phyloP scores from a whole-genome alignment of 2,113 vertebrate genomes.

The Ctenodactylus gundi region DNA sequence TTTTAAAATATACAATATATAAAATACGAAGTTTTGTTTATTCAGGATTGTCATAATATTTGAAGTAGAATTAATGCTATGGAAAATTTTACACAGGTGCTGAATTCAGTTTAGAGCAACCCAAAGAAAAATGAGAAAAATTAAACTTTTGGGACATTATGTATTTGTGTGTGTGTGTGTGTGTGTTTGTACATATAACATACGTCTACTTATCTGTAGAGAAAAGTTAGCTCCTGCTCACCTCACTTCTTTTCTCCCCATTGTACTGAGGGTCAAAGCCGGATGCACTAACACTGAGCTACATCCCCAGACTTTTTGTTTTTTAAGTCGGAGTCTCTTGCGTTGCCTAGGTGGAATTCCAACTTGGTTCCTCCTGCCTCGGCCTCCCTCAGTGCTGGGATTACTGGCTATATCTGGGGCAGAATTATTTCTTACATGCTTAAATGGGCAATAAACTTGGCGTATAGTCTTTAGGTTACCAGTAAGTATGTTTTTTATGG shows the following conservation, averaged over 20 bases:
- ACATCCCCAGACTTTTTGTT: not conserved
- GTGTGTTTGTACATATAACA: not conserved
- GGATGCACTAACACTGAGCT: not conserved
- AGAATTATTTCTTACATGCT: not conserved
- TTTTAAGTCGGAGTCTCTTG: not conserved
- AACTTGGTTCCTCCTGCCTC: not conserved
- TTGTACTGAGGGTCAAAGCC: not conserved
- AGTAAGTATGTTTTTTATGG: not conserved
- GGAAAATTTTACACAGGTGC: too few relatives aligned
- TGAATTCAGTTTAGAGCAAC: too few relatives aligned
- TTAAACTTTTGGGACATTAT: too few relatives aligned
- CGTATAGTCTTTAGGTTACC: not conserved
- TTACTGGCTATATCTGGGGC: not conserved
- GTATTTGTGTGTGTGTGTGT: not conserved
- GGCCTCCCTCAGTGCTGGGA: not conserved
- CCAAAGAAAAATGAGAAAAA: too few relatives aligned
- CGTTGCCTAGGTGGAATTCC: not conserved
- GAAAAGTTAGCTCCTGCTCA: not conserved
- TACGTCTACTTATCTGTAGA: not conserved
- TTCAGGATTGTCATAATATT: too few relatives aligned
- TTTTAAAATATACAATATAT: too few relatives aligned
- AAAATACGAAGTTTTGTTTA: too few relatives aligned
- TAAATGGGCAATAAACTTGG: constrained; percentile 28
- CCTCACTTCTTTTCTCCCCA: too few relatives aligned
- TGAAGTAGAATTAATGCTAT: too few relatives aligned